Base-by-base conservation (phyloP, 2,888 invertebrate species). In the Euplagia quadripunctaria region DNA sequence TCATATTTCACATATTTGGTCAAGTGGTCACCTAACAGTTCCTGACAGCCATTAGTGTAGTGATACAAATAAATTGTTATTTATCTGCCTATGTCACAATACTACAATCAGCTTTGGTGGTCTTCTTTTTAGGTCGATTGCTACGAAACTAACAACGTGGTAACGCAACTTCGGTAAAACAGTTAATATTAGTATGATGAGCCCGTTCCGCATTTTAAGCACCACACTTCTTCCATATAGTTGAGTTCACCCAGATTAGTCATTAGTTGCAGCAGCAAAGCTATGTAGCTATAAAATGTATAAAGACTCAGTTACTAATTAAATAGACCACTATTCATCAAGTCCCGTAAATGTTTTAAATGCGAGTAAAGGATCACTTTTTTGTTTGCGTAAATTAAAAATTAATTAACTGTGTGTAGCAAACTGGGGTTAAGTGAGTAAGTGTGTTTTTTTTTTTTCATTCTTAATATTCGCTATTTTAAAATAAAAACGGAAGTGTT, bases 1-100 rank as follows among this genome's bases (percentile, higher is more conserved):
- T 78, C 85, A 82, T 82, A 82, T 86, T 85, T 80, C 81, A 81
- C 82, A 83, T 89, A 83, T 90, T 87, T 89, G 85, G 86, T 79
- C 86, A 87, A 86, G 83, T 89, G 89, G 83, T 79, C 84, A 80
- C 77, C 76, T 85, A 82, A 86, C 86, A 84, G 86, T 88, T 55
- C 66, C 58, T 61, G 66, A 49, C 66, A 71, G 58, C 65, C 20
- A 46, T 65, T 74, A 55, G 55, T 68, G 63, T 73, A 64, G 64
- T 68, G 64, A 8, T 69, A n/a, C 42, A 58, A 65, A 68, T 68
- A 63, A 65, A 73, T 72, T 49, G 52, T 52, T 46, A 41, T 41
- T 69, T 64, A 41, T 58, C 58, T 65, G 52, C 58, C 8, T 68
- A 58, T 17, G 31, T 72, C 43, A 46, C 64, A 8, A 41, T n/a